Conservation (phyloP, 2,888 invertebrate genomes). For the Cephus pygmeus region DNA sequence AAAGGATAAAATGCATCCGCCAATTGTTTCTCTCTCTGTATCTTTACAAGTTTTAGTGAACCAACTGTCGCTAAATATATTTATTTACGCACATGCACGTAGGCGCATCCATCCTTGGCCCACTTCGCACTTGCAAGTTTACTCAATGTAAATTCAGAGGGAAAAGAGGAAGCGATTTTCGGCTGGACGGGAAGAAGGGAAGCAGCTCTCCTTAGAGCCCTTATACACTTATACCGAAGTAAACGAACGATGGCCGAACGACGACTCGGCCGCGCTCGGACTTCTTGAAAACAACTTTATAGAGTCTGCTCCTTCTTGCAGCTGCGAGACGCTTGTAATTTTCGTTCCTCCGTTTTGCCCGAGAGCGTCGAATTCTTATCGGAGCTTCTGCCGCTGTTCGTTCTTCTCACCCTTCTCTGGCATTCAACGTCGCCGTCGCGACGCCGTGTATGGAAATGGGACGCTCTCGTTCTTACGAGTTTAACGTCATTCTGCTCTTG, state of each 20-base stretch:
- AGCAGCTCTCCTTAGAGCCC: too few species aligned
- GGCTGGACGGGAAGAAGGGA: too few species aligned
- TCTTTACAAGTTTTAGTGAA: constrained; percentile 3
- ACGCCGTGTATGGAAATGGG: constrained; percentile 51
- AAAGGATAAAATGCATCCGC: constrained; percentile 6
- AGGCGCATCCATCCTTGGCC: not conserved
- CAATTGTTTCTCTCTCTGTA: not conserved
- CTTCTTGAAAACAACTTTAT: too few species aligned
- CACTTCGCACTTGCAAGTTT: constrained; percentile 19
- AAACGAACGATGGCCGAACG: constrained; percentile 53
- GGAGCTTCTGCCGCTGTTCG: constrained; percentile 48
- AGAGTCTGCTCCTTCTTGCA: too few species aligned
- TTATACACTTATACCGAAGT: constrained; percentile 38
- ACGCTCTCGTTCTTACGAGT: constrained; percentile 37
- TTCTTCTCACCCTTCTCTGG: not conserved
- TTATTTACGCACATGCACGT: too few species aligned
- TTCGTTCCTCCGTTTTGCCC: constrained; percentile 47
- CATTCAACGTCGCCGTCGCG: not conserved
- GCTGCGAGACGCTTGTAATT: constrained; percentile 43
- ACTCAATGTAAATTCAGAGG: constrained; percentile 2
- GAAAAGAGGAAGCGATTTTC: too few species aligned
- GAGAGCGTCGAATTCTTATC: constrained; percentile 52
- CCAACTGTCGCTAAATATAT: too few species aligned
- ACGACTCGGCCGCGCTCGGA: constrained; percentile 46
- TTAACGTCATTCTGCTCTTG: constrained; percentile 47